Conservation (phyloP, 2,888 invertebrate genomes). For the Apamea crenata region DNA sequence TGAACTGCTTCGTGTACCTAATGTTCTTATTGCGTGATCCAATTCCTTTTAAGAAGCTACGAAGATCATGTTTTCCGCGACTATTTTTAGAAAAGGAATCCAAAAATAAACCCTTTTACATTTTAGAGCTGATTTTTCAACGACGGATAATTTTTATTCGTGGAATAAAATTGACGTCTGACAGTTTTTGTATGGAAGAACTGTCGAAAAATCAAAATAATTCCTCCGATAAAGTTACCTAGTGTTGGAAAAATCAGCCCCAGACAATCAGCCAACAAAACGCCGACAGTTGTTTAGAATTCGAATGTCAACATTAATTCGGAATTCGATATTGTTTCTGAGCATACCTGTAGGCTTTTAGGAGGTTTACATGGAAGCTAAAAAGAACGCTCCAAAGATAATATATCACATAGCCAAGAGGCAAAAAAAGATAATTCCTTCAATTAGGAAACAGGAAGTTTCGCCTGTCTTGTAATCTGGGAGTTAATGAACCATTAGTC, state of each 20-base stretch:
- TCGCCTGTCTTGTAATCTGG: conserved; percentile 17
- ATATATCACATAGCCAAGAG: conserved; percentile 11
- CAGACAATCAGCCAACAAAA: neutral
- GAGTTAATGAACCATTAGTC: conserved; percentile 31
- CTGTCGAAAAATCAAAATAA: no score
- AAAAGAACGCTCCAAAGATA: neutral
- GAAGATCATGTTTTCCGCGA: neutral
- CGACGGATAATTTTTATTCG: no score
- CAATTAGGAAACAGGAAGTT: conserved; percentile 11
- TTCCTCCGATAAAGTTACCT: no score
- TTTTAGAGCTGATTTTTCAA: neutral
- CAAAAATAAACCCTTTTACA: neutral
- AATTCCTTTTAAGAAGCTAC: no score
- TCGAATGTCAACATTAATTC: neutral
- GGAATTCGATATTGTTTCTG: conserved; percentile 26
- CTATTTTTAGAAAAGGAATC: neutral
- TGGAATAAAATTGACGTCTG: no score
- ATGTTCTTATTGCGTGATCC: neutral
- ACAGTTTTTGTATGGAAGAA: no score
- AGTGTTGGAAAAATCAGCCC: no score
- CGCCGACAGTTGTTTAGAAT: conserved; percentile 1
- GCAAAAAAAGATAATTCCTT: conserved; percentile 12
- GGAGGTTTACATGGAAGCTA: neutral
- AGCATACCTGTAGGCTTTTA: neutral
- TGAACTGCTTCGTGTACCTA: neutral